Percentiles rank a stretch among this genome's conserved stretches.
Conservation (phyloP, 2,888 invertebrate species). For the Serripes groenlandicus region DNA sequence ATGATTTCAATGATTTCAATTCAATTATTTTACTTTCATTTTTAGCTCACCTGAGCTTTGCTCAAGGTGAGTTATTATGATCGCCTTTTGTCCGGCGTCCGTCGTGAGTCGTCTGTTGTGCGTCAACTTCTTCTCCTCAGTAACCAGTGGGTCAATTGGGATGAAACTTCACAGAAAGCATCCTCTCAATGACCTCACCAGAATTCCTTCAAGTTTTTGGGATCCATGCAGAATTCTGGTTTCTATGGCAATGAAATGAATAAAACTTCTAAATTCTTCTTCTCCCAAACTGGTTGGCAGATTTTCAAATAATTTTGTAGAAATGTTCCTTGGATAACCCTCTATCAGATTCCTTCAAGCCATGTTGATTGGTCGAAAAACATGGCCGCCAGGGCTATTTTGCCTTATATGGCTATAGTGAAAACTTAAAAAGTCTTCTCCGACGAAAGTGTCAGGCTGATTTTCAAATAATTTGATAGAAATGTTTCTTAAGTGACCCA, state of each 20-base stretch:
- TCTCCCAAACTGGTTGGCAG: background rate
- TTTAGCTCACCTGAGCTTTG: background rate
- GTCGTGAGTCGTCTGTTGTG: background rate
- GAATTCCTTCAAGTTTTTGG: background rate
- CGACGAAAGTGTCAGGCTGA: too few relatives aligned
- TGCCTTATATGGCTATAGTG: too few relatives aligned
- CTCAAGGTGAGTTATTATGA: background rate
- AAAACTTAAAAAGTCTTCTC: too few relatives aligned
- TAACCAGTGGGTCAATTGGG: background rate
- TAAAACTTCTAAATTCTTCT: background rate
- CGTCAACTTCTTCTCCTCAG: background rate
- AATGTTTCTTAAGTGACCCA: too few relatives aligned
- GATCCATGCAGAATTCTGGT: background rate
- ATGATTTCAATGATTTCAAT: background rate
- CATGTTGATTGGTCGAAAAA: too few relatives aligned
- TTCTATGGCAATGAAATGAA: background rate
- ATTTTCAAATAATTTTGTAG: too few relatives aligned
- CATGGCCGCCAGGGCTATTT: too few relatives aligned
- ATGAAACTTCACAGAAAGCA: background rate
- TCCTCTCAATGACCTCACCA: background rate
- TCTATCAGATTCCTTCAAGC: too few relatives aligned
- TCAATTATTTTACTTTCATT: background rate
- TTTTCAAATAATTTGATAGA: too few relatives aligned
- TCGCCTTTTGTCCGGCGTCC: background rate
- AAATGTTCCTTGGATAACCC: too few relatives aligned